Base-by-base conservation (phyloP, 2,888 invertebrate species). In the Acrocera orbiculus region DNA sequence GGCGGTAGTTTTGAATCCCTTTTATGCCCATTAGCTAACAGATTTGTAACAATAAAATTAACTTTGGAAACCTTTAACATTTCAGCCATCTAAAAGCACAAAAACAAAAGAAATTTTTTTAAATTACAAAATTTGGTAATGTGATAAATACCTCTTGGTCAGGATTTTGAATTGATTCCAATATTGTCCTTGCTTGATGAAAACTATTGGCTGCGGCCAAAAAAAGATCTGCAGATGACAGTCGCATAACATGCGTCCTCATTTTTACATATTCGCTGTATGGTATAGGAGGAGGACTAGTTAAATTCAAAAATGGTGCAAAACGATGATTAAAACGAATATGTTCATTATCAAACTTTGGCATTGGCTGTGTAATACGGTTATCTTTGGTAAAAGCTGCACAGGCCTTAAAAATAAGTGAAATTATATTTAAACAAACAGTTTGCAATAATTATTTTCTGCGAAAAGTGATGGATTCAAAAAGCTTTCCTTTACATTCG, bases 271-370 rank as follows among this genome's bases (percentile, higher is more conserved):
- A 90, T 61, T 89, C 86, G 33, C 72, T 69, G 61, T 95, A 95
- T 47, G 82, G 81, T 9, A 93, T 85, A 4, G 85, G 82, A 0
- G 92, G 90, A 11, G 93, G 93, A 4, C 83, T 82, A 10, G 82
- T 69, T 9, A 93, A 68, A 22, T 76, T 74, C 11, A 79, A 76
- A 50, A 95, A 86, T 2, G 95, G 87, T 5, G 80, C 74, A 64
- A 96, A 87, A 32, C 95, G 73, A 49, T 93, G 92, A 52, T 89
- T 86, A 58, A 92, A 96, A 25, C 95, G 75, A 4, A 95, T 89
- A 49, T 83, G 77, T 54, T 95, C 90, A 52, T 76, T 85, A 61
- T 93, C 92, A 61, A 92, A 93, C 56, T 85, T 79, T 5, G 79
- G 74, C 51, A 80, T 73, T 0, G 92, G 92, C 53, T 80, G 72